phyloP scores from a whole-genome alignment of 2,113 vertebrate genomes.

The Nothocercus julius region DNA sequence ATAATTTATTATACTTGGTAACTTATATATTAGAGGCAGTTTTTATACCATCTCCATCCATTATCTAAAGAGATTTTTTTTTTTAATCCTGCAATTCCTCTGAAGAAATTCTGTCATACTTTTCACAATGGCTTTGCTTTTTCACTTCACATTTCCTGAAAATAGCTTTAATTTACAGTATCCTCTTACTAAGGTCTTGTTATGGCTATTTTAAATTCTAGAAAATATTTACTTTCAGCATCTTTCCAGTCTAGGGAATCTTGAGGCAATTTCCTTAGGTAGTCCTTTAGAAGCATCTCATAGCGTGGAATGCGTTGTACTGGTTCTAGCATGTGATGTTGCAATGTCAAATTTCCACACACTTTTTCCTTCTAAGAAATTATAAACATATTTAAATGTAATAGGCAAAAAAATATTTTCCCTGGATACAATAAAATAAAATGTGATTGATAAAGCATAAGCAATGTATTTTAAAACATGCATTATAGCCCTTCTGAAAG shows the following conservation, averaged over 20 bases:
- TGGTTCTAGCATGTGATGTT: constrained; percentile 98
- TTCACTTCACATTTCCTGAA: neutral
- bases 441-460: neutral
- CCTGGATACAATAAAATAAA: neutral
- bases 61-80: neutral
- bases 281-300: constrained; percentile 98
- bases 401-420: constrained; percentile 10
- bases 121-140: neutral
- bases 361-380: constrained; percentile 87
- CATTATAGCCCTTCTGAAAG: neutral
- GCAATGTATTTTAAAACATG: neutral
- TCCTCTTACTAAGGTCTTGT: neutral
- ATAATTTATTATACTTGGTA: neutral
- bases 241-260: constrained; percentile 89
- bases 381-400: constrained; percentile 50
- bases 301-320: constrained; percentile 97
- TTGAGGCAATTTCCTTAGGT: constrained; percentile 92
- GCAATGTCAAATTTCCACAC: constrained; percentile 90
- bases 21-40: neutral
- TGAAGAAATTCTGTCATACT: neutral
- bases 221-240: constrained; percentile 86
- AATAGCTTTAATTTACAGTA: neutral
- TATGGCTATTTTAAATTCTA: neutral
- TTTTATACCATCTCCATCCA: neutral
- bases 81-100: neutral